These are phyloP conservation scores for Tolypeutes matacus DNA, from an alignment of 2,797 vertebrate genomes.

Conservation along the genomic window DNA sequence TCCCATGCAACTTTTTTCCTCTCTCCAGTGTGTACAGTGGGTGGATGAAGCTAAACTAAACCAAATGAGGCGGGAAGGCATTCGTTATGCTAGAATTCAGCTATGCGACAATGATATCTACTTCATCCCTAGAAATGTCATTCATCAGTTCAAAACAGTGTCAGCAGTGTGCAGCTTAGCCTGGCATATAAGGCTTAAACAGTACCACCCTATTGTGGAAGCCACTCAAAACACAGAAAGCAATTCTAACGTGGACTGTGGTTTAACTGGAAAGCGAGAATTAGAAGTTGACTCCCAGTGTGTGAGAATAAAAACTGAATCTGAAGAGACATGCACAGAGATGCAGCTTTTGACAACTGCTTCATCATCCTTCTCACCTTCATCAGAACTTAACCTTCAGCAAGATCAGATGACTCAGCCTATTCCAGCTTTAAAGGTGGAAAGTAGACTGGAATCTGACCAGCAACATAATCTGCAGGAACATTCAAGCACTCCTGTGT, in stretches of 20 bases:
- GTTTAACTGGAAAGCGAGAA: constrained; percentile 86
- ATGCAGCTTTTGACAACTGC: constrained; percentile 85
- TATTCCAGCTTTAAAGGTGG: constrained; percentile 87
- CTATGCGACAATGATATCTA: constrained; percentile 98
- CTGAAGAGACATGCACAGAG: constrained; percentile 88
- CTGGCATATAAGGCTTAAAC: constrained; percentile 98
- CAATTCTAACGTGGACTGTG: constrained; percentile 86
- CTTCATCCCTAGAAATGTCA: constrained; percentile 99
- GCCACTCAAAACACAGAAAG: constrained; percentile 85
- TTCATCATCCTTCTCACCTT: constrained; percentile 85
- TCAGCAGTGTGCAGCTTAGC: constrained; percentile 99
- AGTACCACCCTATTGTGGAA: constrained; percentile 91
- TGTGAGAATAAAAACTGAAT: constrained; percentile 88
- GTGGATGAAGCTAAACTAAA: constrained; percentile 99
- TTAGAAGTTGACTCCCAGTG: constrained; percentile 87
- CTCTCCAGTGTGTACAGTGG: constrained; percentile 92
- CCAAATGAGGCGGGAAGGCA: constrained; percentile 97
- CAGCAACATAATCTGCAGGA: constrained; percentile 87
- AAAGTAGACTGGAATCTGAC: constrained; percentile 88
- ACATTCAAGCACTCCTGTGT: constrained; percentile 88
- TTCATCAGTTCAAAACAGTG: constrained; percentile 99
- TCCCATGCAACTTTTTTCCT: constrained; percentile 77
- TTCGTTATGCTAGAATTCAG: constrained; percentile 95
- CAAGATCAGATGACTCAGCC: constrained; percentile 86
- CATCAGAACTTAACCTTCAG: constrained; percentile 87